Evolutionary conservation across 1,140 invertebrate genomes (phyloP), one percentile per base, ranked within the genome.

Genomic region (Euura saliciscinereae): DNA sequence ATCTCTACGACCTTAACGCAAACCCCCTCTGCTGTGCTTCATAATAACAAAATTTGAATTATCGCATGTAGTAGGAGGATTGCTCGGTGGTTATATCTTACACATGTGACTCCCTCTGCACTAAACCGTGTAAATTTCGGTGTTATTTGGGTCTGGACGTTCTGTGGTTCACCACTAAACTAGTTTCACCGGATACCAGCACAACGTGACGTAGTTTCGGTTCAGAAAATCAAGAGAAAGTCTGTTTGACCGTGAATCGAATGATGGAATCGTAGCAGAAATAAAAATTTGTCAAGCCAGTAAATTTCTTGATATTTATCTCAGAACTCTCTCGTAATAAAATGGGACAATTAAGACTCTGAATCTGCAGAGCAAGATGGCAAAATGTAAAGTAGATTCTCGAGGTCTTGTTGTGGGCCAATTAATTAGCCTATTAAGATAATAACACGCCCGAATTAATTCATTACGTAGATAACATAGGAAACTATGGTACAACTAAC

Each of bases 41-140:
- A 59, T 59, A 59, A 59, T 59, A 59, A 59, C 51, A 59, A 59
- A 59, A 59, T 59, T 59, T 11, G 13, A 11, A 59, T 59, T 59
- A n/a, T 59, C 13, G 51, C 6, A 28, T 28, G 28, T 28, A 28
- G 28, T 28, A 28, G 28, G 28, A 28, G 28, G 51, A 59, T 11
- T 59, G 51, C 51, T 4, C 3, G 10, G 51, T 59, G 28, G 28
- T 28, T 28, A 28, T 28, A n/a, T 59, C 13, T 59, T 5, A 59
- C 10, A 59, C 51, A 59, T 59, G 51, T 59, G 28, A 28, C 28
- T 28, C 28, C 51, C 8, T 59, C 8, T 59, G 51, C 51, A n/a
- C 51, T 28, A 28, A 28, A 59, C 6, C 51, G 5, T 59, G 8
- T 59, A 59, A 11, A 59, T 59, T 59, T n/a, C 2, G 51, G 51